phyloP scores from a whole-genome alignment of 2,113 vertebrate species.

The Scytalopus superciliaris region DNA sequence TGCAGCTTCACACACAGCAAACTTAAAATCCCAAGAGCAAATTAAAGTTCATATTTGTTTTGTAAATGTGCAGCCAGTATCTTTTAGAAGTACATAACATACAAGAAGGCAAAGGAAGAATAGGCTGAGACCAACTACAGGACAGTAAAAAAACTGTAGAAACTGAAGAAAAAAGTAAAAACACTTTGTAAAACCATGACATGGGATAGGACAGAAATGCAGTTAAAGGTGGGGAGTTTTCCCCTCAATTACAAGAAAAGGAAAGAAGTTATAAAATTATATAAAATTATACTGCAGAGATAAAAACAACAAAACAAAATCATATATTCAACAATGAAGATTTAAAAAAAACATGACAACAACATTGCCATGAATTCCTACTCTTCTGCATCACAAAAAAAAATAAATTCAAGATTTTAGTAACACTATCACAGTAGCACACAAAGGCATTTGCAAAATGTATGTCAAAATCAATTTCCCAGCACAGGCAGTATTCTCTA shows the following conservation, averaged over 20 bases:
- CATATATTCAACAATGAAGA: background rate
- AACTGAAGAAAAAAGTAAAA: background rate
- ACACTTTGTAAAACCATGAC: background rate
- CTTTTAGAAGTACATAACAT: background rate
- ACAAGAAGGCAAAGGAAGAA: background rate
- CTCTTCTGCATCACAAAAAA: background rate
- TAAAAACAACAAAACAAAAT: background rate
- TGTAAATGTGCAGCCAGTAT: background rate
- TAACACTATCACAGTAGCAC: background rate
- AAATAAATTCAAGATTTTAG: background rate
- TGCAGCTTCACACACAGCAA: background rate
- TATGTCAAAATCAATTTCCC: background rate
- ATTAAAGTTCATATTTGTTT: background rate
- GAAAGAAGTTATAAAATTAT: background rate
- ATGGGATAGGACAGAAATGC: background rate
- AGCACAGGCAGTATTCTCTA: background rate
- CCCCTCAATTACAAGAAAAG: background rate
- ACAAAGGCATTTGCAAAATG: constrained; percentile 19
- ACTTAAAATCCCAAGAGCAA: background rate
- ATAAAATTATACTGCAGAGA: background rate
- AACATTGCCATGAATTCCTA: background rate
- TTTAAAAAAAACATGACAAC: background rate
- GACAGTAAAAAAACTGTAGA: background rate
- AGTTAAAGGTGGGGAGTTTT: background rate
- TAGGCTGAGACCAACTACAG: background rate